A percentile compares a stretch with the other conserved stretches of the same genome.
These are phyloP conservation scores for Anadara kagoshimensis DNA, from an alignment of 1,140 invertebrate species.

Conservation along the genomic window DNA sequence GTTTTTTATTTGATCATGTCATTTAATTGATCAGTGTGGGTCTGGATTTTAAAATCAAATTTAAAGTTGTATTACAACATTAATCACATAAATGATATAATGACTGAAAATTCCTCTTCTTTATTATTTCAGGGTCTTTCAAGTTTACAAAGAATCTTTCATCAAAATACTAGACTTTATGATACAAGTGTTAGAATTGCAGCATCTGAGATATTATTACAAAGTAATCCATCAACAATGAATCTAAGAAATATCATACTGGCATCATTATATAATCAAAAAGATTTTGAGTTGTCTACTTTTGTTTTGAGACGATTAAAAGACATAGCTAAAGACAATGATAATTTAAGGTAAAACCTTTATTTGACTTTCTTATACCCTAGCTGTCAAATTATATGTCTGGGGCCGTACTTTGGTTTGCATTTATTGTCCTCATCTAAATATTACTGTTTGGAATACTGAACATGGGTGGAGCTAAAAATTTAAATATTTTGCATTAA, in stretches of 20 bases:
- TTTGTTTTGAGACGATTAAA: slow-evolving; percentile 59
- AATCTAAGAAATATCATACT: slow-evolving; percentile 58
- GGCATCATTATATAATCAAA: slow-evolving; percentile 48
- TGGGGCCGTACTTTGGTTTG: no score
- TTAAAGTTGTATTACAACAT: no score
- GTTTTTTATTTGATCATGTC: no score
- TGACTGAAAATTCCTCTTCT: not conserved
- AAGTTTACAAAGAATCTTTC: slow-evolving; percentile 61
- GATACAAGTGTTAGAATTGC: slow-evolving; percentile 64
- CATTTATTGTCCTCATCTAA: no score
- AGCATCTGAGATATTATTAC: slow-evolving; percentile 60
- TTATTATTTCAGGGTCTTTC: slow-evolving; percentile 56
- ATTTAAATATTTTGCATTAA: no score
- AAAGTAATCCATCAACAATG: slow-evolving; percentile 41
- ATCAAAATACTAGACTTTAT: slow-evolving; percentile 63
- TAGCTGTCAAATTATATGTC: no score
- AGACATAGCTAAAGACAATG: slow-evolving; percentile 53
- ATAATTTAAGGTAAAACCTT: slow-evolving; percentile 52
- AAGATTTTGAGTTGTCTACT: slow-evolving; percentile 63
- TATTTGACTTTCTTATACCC: no score
- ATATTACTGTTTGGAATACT: no score
- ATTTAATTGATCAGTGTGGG: no score
- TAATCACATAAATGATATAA: no score
- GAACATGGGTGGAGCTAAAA: no score
- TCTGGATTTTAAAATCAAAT: no score